Conservation (phyloP, 2,113 vertebrate species). For the Lutjanus erythropterus region DNA sequence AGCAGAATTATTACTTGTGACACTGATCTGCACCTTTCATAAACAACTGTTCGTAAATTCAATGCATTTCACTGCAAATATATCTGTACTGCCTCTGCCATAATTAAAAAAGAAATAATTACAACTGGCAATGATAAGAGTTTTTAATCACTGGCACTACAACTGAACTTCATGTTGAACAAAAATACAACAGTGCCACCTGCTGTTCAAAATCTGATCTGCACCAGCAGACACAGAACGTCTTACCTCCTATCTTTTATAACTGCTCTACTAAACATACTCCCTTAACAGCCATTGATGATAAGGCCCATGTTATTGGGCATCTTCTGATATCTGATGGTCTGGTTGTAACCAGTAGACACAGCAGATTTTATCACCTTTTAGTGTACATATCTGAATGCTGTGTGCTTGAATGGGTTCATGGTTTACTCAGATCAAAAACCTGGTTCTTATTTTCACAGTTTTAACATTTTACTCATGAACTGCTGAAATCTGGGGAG, state of each 20-base stretch:
- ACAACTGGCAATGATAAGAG: not conserved
- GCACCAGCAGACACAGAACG: not conserved
- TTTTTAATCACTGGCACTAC: not conserved
- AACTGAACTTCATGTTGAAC: not conserved
- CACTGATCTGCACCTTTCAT: not conserved
- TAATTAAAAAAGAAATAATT: not conserved
- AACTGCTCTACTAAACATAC: not conserved
- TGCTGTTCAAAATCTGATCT: conserved; percentile 65
- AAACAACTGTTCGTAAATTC: not conserved
- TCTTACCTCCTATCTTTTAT: not conserved
- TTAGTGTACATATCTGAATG: not conserved
- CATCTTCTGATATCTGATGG: not conserved
- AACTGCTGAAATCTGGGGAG: not conserved
- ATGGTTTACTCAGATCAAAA: not conserved
- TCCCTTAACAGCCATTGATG: not conserved
- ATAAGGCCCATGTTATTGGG: not conserved
- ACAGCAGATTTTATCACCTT: too few species aligned
- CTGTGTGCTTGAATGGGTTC: not conserved
- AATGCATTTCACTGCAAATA: not conserved
- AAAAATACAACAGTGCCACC: conserved; percentile 73
- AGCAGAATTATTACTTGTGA: conserved; percentile 34
- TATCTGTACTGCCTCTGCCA: not conserved
- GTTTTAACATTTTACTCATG: not conserved
- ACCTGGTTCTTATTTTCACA: not conserved
- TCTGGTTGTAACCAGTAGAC: not conserved